Evolutionary conservation across 2,888 invertebrate species (phyloP).

Genomic region (Drosophila meridiana): DNA sequence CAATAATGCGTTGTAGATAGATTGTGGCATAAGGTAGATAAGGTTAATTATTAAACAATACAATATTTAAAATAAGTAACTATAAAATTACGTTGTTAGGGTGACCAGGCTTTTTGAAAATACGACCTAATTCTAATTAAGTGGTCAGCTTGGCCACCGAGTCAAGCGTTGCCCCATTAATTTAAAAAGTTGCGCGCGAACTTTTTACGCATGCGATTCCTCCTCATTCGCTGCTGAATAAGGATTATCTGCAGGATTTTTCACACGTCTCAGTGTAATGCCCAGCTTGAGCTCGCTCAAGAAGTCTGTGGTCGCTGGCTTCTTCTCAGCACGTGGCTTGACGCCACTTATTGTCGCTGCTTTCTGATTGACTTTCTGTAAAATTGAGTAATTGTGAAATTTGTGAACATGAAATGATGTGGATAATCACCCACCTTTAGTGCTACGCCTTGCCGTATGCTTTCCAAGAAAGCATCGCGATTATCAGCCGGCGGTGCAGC

Average conservation of each 20-base stretch:
- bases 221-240: slow-evolving; percentile 60
- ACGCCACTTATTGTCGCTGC: slow-evolving; percentile 77
- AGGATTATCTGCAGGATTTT: slow-evolving; percentile 72
- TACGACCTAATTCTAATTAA: slow-evolving; percentile 10
- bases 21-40: neutral
- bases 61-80: neutral
- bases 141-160: slow-evolving; percentile 8
- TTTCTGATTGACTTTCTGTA: slow-evolving; percentile 78
- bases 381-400: neutral
- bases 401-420: neutral
- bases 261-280: slow-evolving; percentile 66
- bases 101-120: slow-evolving; percentile 5
- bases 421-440: slow-evolving; percentile 65
- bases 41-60: neutral
- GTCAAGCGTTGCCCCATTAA: slow-evolving; percentile 36
- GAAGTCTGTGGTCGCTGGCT: slow-evolving; percentile 71
- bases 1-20: neutral
- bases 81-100: slow-evolving; percentile 23
- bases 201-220: slow-evolving; percentile 69
- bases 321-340: slow-evolving; percentile 69
- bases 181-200: slow-evolving; percentile 25
- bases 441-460: slow-evolving; percentile 74
- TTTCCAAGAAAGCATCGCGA: slow-evolving; percentile 74
- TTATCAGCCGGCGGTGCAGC: slow-evolving; percentile 36
- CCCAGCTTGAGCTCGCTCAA: slow-evolving; percentile 76